These are phyloP conservation scores for Hecatera dysodea DNA, from an alignment of 2,888 invertebrate species.

Conservation along the genomic window DNA sequence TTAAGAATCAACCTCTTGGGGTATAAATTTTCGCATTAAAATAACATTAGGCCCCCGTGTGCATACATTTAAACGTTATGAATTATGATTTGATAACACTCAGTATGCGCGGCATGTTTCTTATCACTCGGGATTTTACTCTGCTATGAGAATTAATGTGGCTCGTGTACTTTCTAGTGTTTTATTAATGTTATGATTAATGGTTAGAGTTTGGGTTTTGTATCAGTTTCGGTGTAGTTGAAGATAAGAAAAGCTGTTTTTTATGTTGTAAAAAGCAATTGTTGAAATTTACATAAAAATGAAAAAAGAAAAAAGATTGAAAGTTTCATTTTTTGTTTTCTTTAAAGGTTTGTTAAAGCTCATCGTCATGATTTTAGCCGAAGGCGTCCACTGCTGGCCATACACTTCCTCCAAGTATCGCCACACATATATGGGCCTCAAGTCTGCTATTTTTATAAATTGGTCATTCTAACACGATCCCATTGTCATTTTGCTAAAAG, in stretches of 20 bases:
- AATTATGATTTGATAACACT: slow-evolving; percentile 64
- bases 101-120: slow-evolving; percentile 51
- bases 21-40: slow-evolving; percentile 68
- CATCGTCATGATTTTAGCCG: no score
- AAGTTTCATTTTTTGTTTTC: no score
- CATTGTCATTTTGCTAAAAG: no score
- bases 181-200: slow-evolving; percentile 30
- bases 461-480: no score
- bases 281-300: no score
- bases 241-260: not conserved
- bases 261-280: no score
- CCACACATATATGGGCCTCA: no score
- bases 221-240: slow-evolving; percentile 1
- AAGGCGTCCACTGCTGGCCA: no score
- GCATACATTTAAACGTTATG: slow-evolving; percentile 57
- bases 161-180: slow-evolving; percentile 24
- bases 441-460: no score
- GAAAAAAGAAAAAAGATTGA: no score
- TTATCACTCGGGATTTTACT: slow-evolving; percentile 53
- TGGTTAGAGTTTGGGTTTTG: slow-evolving; percentile 13
- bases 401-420: no score
- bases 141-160: slow-evolving; percentile 30
- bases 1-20: slow-evolving; percentile 34
- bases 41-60: slow-evolving; percentile 63
- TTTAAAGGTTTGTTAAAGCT: no score